Evolutionary conservation across 2,113 vertebrate genomes (phyloP).

Genomic region (Empidonax alnorum): DNA sequence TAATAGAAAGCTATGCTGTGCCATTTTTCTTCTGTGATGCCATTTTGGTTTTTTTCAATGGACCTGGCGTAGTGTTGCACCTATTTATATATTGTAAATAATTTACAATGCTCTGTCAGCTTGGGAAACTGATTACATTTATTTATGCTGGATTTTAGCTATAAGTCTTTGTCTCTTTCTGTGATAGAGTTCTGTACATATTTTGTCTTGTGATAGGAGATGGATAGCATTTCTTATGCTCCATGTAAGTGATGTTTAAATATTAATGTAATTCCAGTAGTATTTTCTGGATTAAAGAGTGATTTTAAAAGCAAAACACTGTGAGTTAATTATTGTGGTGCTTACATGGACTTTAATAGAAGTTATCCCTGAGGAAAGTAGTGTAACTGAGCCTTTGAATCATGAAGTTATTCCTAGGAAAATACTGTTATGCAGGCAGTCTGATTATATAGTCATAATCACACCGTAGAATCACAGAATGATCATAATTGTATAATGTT

Average conservation of each 20-base stretch:
- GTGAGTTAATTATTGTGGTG: neutral
- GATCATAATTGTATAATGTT: neutral
- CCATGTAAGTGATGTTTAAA: neutral
- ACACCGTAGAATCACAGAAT: neutral
- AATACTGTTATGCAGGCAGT: neutral
- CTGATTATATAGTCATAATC: neutral
- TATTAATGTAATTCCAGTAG: neutral
- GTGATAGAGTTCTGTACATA: accelerated
- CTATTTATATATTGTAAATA: constrained; percentile 76
- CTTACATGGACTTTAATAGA: neutral
- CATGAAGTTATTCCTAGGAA: neutral
- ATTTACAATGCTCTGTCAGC: constrained; percentile 52
- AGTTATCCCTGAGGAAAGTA: neutral
- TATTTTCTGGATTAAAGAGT: neutral
- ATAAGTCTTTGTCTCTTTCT: neutral
- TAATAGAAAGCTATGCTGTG: constrained; percentile 66
- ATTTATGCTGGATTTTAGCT: neutral
- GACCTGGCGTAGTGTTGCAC: constrained; percentile 63
- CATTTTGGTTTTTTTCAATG: constrained; percentile 77
- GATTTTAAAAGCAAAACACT: neutral
- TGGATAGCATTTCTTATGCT: neutral
- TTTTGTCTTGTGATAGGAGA: neutral
- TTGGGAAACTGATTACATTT: constrained; percentile 35
- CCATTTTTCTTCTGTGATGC: constrained; percentile 69
- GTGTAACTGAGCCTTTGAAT: neutral